Evolutionary conservation across 2,888 invertebrate genomes (phyloP).

Genomic region (Oscheius sp.): DNA sequence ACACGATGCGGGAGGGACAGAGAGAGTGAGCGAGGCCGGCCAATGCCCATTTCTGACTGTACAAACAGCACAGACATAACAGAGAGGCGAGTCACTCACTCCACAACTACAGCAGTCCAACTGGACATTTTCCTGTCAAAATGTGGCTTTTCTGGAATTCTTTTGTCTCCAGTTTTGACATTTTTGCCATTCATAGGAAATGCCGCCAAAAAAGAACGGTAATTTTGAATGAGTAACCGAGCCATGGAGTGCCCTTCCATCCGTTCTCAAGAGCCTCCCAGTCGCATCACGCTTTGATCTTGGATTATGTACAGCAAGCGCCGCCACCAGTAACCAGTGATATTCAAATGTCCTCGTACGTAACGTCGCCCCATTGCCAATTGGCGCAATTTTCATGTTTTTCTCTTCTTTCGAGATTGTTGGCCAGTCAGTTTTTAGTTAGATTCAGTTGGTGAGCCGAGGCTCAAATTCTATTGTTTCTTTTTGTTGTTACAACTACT

Average conservation of each 20-base stretch:
- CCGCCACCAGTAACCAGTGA: too few species aligned
- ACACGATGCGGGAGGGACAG: constrained; percentile 7
- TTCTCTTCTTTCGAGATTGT: too few species aligned
- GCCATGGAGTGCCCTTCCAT: too few species aligned
- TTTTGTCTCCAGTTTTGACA: background rate
- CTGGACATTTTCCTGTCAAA: background rate
- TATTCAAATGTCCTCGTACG: too few species aligned
- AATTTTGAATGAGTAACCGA: background rate
- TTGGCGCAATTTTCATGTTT: too few species aligned
- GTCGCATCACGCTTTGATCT: background rate
- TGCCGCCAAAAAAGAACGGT: background rate
- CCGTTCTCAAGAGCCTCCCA: background rate
- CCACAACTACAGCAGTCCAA: background rate
- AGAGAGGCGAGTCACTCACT: constrained; percentile 1
- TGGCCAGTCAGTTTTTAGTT: too few species aligned
- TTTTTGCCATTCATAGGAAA: background rate
- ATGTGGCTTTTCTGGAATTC: background rate
- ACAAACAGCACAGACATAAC: constrained; percentile 12
- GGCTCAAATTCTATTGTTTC: too few species aligned
- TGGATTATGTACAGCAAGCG: too few species aligned
- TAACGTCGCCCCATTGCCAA: too few species aligned
- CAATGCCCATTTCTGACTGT: constrained; percentile 37
- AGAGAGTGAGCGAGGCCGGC: constrained; percentile 17
- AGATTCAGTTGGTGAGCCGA: too few species aligned
- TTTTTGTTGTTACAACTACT: too few species aligned